Evolutionary conservation across 2,113 vertebrate species (phyloP).

Genomic region (Peromyscus leucopus): DNA sequence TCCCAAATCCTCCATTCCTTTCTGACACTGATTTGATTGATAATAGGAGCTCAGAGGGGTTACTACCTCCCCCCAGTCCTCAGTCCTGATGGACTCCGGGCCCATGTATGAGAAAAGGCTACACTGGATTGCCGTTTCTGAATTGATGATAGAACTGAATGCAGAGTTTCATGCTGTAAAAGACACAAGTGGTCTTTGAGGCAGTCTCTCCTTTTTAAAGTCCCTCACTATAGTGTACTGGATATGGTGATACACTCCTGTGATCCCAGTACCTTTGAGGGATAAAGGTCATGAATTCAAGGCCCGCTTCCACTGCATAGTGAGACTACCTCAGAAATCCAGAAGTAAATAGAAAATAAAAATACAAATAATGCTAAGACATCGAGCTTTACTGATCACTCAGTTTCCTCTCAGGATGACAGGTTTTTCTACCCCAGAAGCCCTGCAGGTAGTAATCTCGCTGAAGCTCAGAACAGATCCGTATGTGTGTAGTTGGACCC

Average conservation of each 20-base stretch:
- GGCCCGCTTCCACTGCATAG: neutral
- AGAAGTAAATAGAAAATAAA: neutral
- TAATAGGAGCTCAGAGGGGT: neutral
- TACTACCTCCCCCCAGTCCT: neutral
- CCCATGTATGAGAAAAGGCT: neutral
- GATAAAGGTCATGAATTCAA: neutral
- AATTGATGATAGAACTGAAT: neutral
- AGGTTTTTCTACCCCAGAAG: conserved; percentile 13
- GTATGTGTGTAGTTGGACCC: neutral
- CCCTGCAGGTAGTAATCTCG: neutral
- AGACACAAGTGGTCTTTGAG: neutral
- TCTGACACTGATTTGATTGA: neutral
- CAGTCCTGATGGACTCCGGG: neutral
- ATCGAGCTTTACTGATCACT: neutral
- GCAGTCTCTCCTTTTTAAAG: conserved; percentile 22
- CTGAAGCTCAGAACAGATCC: neutral
- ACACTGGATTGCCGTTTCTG: neutral
- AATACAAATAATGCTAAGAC: neutral
- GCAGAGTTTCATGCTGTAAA: neutral
- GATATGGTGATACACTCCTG: neutral
- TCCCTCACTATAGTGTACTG: neutral
- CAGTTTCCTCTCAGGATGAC: neutral
- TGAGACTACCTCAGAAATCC: neutral
- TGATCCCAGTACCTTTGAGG: neutral
- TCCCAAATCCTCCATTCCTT: neutral